Percentiles rank a stretch among this genome's conserved stretches.
Evolutionary conservation across 2,797 vertebrate species (phyloP).

Genomic region (Sebastes minor): DNA sequence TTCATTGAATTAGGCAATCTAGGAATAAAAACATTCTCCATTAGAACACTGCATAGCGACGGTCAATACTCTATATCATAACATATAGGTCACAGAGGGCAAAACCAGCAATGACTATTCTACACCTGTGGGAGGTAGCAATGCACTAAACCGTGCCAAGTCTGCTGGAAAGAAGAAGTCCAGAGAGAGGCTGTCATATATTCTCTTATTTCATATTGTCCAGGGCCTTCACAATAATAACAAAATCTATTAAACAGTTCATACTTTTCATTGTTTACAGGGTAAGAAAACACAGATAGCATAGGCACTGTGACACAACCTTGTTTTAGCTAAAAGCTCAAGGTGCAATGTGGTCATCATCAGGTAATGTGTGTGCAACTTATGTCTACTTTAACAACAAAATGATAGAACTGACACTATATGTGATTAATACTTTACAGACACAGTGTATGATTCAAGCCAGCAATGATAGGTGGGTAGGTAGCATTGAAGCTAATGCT

Average conservation of each 20-base stretch:
- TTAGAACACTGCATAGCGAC: no score
- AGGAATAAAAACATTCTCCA: no score
- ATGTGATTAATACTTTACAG: not conserved
- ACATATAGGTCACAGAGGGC: no score
- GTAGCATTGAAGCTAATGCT: not conserved
- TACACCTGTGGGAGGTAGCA: no score
- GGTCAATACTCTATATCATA: no score
- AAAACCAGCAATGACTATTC: no score
- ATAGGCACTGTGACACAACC: not conserved
- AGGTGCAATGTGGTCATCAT: not conserved
- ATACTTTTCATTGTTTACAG: not conserved
- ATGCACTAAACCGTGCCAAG: no score
- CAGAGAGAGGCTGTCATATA: no score
- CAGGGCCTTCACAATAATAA: not conserved
- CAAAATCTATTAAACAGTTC: not conserved
- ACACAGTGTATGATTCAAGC: not conserved
- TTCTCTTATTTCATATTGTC: not conserved
- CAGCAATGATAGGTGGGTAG: not conserved
- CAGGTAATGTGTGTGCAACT: not conserved
- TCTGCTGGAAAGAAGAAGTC: no score
- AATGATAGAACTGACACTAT: not conserved
- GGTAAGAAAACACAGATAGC: not conserved
- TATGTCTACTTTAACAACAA: not conserved
- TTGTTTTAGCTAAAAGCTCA: not conserved
- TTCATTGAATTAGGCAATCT: no score